phyloP scores from a whole-genome alignment of 2,888 invertebrate species.

The Girardia tigrina region DNA sequence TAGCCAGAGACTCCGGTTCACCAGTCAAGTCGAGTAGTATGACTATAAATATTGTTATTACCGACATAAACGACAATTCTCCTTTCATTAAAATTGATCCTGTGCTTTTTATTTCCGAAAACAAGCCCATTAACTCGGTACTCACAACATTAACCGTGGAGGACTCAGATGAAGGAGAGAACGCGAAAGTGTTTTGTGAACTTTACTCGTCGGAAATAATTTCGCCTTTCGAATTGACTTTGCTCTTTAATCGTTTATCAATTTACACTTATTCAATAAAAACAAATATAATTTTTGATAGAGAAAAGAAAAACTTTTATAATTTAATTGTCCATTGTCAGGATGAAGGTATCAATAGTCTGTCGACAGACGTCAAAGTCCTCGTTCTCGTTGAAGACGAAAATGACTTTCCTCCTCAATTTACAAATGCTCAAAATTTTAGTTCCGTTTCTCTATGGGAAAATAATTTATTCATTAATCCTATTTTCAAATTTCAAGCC shows the following conservation, averaged over 20 bases:
- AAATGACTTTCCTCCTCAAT: neutral
- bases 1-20: neutral
- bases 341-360: neutral
- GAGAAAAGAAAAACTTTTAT: conserved; percentile 13
- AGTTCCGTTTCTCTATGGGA: neutral
- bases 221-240: neutral
- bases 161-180: conserved; percentile 11
- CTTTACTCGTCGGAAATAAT: neutral
- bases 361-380: neutral
- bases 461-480: neutral
- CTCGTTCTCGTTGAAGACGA: conserved; percentile 4
- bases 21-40: neutral
- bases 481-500: conserved; percentile 23
- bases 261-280: neutral
- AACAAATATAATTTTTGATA: neutral
- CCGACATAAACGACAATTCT: conserved; percentile 1
- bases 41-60: neutral
- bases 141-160: neutral
- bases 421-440: neutral
- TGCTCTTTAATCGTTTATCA: neutral
- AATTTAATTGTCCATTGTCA: neutral
- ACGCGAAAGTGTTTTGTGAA: neutral
- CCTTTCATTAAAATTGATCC: neutral
- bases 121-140: neutral
- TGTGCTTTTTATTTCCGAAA: neutral